Evolutionary conservation across 2,113 vertebrate species (phyloP), one percentile per base, ranked within the genome.

Genomic region (Aptenodytes patagonicus): DNA sequence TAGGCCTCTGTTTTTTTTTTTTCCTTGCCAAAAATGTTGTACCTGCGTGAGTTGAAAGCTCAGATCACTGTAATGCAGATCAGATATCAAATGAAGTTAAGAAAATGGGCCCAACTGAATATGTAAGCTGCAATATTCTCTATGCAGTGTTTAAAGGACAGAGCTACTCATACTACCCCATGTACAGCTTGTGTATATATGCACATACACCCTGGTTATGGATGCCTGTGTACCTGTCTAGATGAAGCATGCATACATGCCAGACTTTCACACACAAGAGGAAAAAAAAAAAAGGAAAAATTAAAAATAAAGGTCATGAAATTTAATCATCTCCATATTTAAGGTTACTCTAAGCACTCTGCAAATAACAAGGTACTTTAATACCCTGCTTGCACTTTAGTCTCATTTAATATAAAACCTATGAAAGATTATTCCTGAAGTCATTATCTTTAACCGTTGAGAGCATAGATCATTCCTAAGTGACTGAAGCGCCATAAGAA

Each of bases 331-430:
- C 95, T 98, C 97, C 95, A 97, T 97, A 98, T 97, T 98, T 98
- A 98, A 98, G 97, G 97, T 98, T 98, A 97, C 97, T 92, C 85
- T 97, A 98, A 98, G 98, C 90, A 95, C 96, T 98, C 89, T 91
- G 97, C 98, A 98, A 98, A 98, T 98, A 98, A 98, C 97, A 98
- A 96, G 91, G 89, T 96, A 89, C 89, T 98, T 98, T 98, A 98
- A 97, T 98, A 97, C 92, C 65, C 17, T 52, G 52, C 97, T 98
- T 97, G 96, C 97, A 98, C 97, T 98, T 98, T 98, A 93, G n/a
- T 98, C 97, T 98, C 97, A 96, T 98, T 98, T 98, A 98, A 98
- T 98, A 97, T 95, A 97, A 98, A 98, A 98, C 91, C 95, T 66
- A 25, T 98, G 98, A 98, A 98, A 97, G 97, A 98, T 98, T 98